Evolutionary conservation across 2,113 vertebrate genomes (phyloP).

Genomic region (Bombycilla garrulus): DNA sequence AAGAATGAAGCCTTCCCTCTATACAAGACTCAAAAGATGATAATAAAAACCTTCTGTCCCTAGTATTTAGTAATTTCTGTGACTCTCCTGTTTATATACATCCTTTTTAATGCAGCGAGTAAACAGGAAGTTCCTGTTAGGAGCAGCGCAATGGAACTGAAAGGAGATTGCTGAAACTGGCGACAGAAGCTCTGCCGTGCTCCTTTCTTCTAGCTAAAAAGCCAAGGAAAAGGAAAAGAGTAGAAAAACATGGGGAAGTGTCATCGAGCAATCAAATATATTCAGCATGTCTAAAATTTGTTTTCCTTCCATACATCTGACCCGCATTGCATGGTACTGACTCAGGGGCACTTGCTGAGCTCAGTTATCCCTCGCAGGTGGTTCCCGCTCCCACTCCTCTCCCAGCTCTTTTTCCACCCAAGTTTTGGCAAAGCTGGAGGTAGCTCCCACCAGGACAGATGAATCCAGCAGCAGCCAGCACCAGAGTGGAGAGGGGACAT

Average conservation of each 20-base stretch:
- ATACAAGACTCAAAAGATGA: conserved; percentile 18
- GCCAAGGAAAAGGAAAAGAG: neutral
- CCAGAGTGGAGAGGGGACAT: neutral
- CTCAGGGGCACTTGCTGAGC: neutral
- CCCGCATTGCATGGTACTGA: fast-evolving
- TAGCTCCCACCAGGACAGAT: neutral
- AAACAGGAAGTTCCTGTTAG: conserved; percentile 43
- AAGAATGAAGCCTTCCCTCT: neutral
- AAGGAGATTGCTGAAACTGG: neutral
- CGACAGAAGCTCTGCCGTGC: fast-evolving
- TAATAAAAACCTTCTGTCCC: conserved; percentile 64
- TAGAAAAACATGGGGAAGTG: neutral
- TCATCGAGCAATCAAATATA: neutral
- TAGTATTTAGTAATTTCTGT: conserved; percentile 1
- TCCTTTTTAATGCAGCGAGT: neutral
- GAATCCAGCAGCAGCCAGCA: neutral
- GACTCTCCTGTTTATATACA: conserved; percentile 7
- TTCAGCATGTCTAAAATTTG: neutral
- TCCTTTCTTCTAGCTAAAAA: neutral
- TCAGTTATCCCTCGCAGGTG: neutral
- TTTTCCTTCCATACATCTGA: neutral
- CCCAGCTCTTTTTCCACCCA: neutral
- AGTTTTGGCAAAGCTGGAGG: neutral
- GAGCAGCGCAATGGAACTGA: neutral
- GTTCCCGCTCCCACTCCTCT: neutral